Evolutionary conservation across 30 jellyfish, hydroid and myxozoan genomes (phyloP).

Genomic region (Morbakka virulenta): DNA sequence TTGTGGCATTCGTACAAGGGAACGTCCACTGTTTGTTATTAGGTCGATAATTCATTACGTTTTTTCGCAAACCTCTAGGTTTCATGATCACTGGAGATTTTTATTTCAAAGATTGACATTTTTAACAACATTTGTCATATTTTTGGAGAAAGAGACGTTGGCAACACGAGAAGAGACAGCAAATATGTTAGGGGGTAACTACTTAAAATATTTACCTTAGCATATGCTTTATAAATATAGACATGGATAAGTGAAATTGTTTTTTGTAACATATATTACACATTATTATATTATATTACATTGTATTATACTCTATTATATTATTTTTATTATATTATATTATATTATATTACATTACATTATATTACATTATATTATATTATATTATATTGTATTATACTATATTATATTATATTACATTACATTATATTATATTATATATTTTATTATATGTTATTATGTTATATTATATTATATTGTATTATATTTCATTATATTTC

Average conservation of each 20-base stretch:
- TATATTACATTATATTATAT: neutral
- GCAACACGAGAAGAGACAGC: slow-evolving; percentile 67
- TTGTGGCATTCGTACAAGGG: too few species aligned
- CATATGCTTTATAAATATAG: too few species aligned
- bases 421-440: too few species aligned
- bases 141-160: slow-evolving; percentile 49
- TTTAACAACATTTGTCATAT: slow-evolving; percentile 36
- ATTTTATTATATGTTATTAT: too few species aligned
- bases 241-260: too few species aligned
- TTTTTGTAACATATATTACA: neutral
- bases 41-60: too few species aligned
- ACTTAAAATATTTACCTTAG: neutral
- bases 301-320: too few species aligned
- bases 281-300: too few species aligned
- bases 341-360: neutral
- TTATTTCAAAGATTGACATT: slow-evolving; percentile 71
- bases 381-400: neutral
- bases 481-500: too few species aligned
- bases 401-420: neutral
- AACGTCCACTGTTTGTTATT: too few species aligned
- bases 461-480: too few species aligned
- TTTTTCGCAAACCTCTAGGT: too few species aligned
- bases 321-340: neutral
- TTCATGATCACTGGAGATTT: slow-evolving; percentile 79
- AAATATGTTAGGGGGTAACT: slow-evolving; percentile 51